These are phyloP conservation scores for Patella pellucida DNA, from an alignment of 2,888 invertebrate species.

Conservation along the genomic window DNA sequence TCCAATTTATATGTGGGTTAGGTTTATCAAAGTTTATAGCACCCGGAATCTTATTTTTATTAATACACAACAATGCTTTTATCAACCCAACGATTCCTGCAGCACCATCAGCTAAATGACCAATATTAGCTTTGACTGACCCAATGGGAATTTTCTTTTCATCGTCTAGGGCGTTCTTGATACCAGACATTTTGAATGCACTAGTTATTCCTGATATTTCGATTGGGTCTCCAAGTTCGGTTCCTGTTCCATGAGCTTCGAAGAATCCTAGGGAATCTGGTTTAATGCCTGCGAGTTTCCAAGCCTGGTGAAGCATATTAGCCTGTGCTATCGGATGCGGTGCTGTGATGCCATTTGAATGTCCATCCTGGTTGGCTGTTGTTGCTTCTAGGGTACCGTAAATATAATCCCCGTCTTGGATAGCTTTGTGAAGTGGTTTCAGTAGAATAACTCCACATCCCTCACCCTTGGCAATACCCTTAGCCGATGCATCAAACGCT, in stretches of 20 bases:
- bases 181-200: not conserved
- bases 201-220: conserved; percentile 6
- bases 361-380: conserved; percentile 25
- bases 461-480: conserved; percentile 21
- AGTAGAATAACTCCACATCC: conserved; percentile 24
- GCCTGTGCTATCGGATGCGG: conserved; percentile 18
- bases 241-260: conserved; percentile 22
- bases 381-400: conserved; percentile 18
- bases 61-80: not conserved
- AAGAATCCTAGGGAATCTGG: conserved; percentile 17
- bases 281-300: conserved; percentile 18
- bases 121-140: conserved; percentile 7
- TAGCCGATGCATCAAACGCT: conserved; percentile 26
- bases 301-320: conserved; percentile 16
- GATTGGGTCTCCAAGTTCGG: conserved; percentile 7
- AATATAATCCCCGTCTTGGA: conserved; percentile 21
- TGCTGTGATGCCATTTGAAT: conserved; percentile 21
- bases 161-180: not conserved
- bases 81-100: not conserved
- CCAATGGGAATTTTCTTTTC: not conserved
- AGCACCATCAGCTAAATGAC: conserved; percentile 5
- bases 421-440: conserved; percentile 24
- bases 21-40: conserved; percentile 4
- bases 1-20: conserved; percentile 4
- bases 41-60: not conserved